Conservation (phyloP, 2,113 vertebrate species). For the Boulengeromyrus knoepffleri region DNA sequence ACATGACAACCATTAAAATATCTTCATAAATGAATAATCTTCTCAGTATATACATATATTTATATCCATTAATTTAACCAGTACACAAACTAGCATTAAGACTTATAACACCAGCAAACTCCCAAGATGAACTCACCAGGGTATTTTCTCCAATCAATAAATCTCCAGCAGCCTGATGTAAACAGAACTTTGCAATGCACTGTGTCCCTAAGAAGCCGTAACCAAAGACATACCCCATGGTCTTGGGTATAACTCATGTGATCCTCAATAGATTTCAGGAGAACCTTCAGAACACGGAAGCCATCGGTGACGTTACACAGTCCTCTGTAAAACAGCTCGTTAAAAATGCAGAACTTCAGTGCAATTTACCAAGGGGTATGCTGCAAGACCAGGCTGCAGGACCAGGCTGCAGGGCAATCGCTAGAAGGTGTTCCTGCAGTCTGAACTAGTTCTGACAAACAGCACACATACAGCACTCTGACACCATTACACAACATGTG, state of each 20-base stretch:
- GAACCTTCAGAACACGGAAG: neutral
- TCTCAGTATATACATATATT: conserved; percentile 55
- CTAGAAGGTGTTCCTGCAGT: neutral
- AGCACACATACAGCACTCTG: neutral
- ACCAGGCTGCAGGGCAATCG: neutral
- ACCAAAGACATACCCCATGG: neutral
- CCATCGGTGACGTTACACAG: neutral
- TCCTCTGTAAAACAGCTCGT: neutral
- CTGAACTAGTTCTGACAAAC: neutral
- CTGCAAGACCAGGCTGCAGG: neutral
- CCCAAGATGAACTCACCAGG: conserved; percentile 26
- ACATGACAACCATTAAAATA: neutral
- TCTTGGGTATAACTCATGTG: neutral
- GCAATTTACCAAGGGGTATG: neutral
- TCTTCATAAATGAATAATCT: conserved; percentile 24
- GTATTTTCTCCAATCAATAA: conserved; percentile 21
- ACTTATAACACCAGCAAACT: conserved; percentile 29
- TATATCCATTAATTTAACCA: conserved; percentile 52
- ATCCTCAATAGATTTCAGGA: neutral
- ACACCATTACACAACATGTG: neutral
- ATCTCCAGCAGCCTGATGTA: conserved; percentile 19
- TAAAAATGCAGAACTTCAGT: neutral
- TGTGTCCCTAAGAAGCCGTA: neutral
- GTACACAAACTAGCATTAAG: conserved; percentile 37
- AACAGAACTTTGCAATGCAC: conserved; percentile 22